Base-by-base conservation (phyloP, 2,888 invertebrate genomes). In the Philopedon plagiatum region DNA sequence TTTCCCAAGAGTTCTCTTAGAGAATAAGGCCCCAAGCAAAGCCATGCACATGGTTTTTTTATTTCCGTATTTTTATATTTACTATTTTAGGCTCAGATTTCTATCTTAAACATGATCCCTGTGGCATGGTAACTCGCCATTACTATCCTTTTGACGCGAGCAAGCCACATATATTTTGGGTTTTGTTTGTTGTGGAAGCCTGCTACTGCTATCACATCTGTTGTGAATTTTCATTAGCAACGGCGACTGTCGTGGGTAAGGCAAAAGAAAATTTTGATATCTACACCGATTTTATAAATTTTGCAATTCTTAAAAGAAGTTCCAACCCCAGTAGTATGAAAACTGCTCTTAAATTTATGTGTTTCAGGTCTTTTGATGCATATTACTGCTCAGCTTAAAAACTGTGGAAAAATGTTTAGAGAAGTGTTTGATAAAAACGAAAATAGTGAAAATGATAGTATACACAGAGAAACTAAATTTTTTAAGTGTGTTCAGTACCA, bases 101-200 rank as follows among this genome's bases (percentile, higher is more conserved):
- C 18, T 56, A 61, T 15, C 29, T 70, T 34, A 32, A 41, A 18
- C 70, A 64, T 49, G 58, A 63, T 37, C 70, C 70, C 5, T 70
- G 70, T 58, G 70, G 70, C 34, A 70, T 70, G 70, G 57, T 58
- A 37, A 70, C 70, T 1, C 70, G 64, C 13, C 63, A 70, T 49
- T 63, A 37, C 56, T 70, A 63, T 26, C 64, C 64, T 11, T 70
- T 70, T 23, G 70, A 70, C 37, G 64, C 70, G 2, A 70, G 63
- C 32, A 32, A 63, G 5, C 44, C 70, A 2, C 15, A 51, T 15
- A 18, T 51, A 1, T 68, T 62, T 23, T 68, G 61, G 68, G 34
- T 62, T 13, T 32, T 68, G 0, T 68, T 44, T 56, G 2, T 54
- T 5, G 5, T 54, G 5, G 61, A 62, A 41, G 46, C 56, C 0